Evolutionary conservation across 2,113 vertebrate species (phyloP).

Genomic region (Protobothrops mucrosquamatus): DNA sequence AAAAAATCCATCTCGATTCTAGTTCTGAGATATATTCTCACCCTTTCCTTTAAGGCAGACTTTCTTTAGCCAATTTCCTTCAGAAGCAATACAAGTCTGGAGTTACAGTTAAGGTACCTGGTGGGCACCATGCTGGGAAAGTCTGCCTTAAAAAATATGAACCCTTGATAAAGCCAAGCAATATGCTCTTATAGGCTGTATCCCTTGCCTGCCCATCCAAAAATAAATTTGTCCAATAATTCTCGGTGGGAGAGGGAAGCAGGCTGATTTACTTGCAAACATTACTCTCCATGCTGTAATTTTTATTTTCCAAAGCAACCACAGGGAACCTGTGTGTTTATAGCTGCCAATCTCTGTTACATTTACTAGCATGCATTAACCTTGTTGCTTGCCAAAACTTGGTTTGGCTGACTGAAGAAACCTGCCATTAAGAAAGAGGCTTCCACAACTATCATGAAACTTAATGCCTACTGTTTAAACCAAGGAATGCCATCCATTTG

Average conservation of each 20-base stretch:
- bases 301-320: neutral
- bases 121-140: neutral
- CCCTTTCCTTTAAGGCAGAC: neutral
- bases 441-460: conserved; percentile 36
- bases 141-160: neutral
- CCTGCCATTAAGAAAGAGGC: conserved; percentile 19
- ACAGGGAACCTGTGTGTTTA: neutral
- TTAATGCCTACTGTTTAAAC: conserved; percentile 18
- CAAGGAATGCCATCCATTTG: conserved; percentile 37
- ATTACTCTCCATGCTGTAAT: neutral
- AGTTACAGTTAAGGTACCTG: neutral
- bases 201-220: neutral
- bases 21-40: neutral
- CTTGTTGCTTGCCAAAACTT: conserved; percentile 31
- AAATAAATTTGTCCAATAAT: neutral
- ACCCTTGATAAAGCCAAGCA: neutral
- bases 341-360: neutral
- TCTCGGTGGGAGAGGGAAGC: neutral
- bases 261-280: neutral
- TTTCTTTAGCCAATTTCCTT: neutral
- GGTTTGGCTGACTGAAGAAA: conserved; percentile 21
- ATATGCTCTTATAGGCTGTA: neutral
- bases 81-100: neutral
- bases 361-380: conserved; percentile 13
- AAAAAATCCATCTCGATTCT: neutral